Percentiles rank a stretch among this genome's conserved stretches.
Conservation (phyloP, 2,113 vertebrate genomes). For the Prochilodus magdalenae region DNA sequence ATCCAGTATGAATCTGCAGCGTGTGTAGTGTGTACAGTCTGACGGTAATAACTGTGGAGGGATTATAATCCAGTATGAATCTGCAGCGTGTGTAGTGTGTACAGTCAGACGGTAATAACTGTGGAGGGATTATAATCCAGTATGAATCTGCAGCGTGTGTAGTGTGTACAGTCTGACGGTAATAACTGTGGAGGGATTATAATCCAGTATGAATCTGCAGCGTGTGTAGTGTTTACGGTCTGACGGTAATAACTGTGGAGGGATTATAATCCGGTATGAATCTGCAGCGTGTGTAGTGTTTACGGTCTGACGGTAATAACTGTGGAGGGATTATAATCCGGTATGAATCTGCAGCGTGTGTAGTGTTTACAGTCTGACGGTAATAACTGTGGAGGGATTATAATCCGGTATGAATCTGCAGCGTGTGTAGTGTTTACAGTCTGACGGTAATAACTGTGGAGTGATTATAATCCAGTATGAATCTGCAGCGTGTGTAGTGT, state of each 20-base stretch:
- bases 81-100: neutral
- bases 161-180: neutral
- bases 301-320: too few species aligned
- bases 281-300: too few species aligned
- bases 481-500: neutral
- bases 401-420: neutral
- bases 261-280: too few species aligned
- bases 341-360: neutral
- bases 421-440: neutral
- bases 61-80: neutral
- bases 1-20: neutral
- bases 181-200: neutral
- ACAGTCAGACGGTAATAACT: neutral
- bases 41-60: neutral
- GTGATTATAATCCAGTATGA: neutral
- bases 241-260: too few species aligned
- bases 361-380: neutral
- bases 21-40: neutral
- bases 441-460: neutral
- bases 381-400: neutral
- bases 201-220: neutral
- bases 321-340: neutral
- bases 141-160: neutral
- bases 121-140: neutral
- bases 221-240: neutral